Percentiles rank a stretch among this genome's conserved stretches.
Conservation (phyloP, 2,797 vertebrate species). For the Eidolon dupreanum region DNA sequence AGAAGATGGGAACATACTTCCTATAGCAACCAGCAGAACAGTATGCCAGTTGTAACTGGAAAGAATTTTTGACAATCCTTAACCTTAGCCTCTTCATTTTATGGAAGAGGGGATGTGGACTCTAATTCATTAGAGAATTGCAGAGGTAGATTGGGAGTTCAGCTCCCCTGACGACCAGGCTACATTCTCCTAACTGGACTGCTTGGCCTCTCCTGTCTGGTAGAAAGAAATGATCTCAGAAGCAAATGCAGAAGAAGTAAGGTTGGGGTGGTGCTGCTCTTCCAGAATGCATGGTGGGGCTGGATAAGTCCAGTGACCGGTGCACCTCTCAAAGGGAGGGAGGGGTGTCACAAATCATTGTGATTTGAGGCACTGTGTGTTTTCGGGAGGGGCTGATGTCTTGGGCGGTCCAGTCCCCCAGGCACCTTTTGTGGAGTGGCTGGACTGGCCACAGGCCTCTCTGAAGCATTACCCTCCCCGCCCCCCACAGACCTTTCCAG, state of each 20-base stretch:
- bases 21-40: background rate
- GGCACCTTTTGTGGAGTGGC: background rate
- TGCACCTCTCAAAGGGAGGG: background rate
- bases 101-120: background rate
- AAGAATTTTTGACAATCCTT: background rate
- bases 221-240: background rate
- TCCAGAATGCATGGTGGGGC: background rate
- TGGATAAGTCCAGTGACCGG: background rate
- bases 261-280: background rate
- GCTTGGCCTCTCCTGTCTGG: background rate
- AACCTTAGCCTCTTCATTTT: background rate
- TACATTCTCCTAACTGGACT: fast-evolving
- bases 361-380: fast-evolving
- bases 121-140: background rate
- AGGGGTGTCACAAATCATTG: too few species aligned
- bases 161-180: background rate
- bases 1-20: background rate
- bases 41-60: background rate
- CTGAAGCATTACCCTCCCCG: background rate
- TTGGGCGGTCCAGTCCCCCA: background rate
- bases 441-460: background rate
- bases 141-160: background rate
- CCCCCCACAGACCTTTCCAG: background rate
- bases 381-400: background rate
- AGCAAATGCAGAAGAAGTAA: background rate